phyloP scores from a whole-genome alignment of 1,140 invertebrate genomes.

The Tyrophagus putrescentiae region DNA sequence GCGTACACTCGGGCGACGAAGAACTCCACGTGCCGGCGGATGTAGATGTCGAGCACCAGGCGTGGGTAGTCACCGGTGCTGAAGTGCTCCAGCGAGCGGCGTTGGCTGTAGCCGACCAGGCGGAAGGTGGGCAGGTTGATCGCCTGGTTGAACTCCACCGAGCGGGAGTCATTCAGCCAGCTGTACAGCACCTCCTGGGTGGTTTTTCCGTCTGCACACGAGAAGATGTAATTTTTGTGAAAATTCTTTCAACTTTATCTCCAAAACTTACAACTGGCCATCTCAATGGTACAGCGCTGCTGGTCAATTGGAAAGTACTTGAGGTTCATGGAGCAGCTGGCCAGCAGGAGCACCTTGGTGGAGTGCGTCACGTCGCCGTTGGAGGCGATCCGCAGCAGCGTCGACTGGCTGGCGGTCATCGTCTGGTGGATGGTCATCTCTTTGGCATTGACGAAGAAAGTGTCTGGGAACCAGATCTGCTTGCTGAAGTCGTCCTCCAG shows the following conservation, averaged over 20 bases:
- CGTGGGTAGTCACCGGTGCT: constrained; percentile 27
- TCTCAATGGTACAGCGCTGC: background rate
- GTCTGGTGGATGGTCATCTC: constrained; percentile 73
- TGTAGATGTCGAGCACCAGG: constrained; percentile 26
- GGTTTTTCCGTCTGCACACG: background rate
- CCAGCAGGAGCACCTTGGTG: background rate
- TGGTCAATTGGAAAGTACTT: constrained; percentile 3
- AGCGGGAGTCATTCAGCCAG: background rate
- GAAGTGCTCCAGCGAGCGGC: background rate
- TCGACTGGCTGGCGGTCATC: constrained; percentile 36
- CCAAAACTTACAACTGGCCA: background rate
- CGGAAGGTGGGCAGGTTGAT: background rate
- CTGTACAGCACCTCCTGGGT: background rate
- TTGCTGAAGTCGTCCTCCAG: constrained; percentile 36
- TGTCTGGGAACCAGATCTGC: constrained; percentile 77
- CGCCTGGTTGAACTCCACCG: background rate
- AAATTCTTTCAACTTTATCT: background rate
- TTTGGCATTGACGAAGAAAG: constrained; percentile 83
- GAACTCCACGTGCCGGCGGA: constrained; percentile 29
- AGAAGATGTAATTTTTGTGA: background rate
- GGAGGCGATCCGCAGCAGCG: background rate
- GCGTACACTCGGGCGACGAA: constrained; percentile 29
- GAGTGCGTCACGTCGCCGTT: background rate
- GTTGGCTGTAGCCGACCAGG: constrained; percentile 5
- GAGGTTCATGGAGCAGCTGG: constrained; percentile 12